These are phyloP conservation scores for Thunnus maccoyii DNA, from an alignment of 2,113 vertebrate genomes.

Conservation along the genomic window DNA sequence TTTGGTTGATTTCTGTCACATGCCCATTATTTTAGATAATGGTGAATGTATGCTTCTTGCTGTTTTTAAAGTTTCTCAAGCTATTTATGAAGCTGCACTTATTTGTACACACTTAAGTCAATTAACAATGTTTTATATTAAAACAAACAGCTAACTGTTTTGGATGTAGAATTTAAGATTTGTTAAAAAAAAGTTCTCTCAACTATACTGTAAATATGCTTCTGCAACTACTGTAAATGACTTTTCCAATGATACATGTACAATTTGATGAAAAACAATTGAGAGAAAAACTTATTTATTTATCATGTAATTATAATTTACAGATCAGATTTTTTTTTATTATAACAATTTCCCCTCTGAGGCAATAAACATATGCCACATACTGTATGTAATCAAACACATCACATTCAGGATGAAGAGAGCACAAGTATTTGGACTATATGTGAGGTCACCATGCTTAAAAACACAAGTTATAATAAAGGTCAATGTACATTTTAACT, in stretches of 20 bases:
- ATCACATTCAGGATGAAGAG: not conserved
- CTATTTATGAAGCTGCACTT: slow-evolving; percentile 59
- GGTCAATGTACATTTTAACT: slow-evolving; percentile 41
- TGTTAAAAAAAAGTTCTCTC: slow-evolving; percentile 5
- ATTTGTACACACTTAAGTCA: slow-evolving; percentile 31
- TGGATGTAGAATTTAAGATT: slow-evolving; percentile 46
- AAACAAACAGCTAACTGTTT: slow-evolving; percentile 75
- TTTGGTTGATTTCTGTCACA: not conserved
- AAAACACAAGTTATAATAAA: slow-evolving; percentile 25
- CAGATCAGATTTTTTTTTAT: slow-evolving; percentile 22
- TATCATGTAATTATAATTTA: slow-evolving; percentile 40
- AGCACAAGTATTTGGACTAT: not conserved
- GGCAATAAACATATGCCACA: not conserved
- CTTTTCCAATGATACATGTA: slow-evolving; percentile 22
- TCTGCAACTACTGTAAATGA: slow-evolving; percentile 27
- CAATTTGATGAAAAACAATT: slow-evolving; percentile 26
- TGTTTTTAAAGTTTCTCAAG: slow-evolving; percentile 17
- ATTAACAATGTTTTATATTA: slow-evolving; percentile 84
- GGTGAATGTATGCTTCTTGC: slow-evolving; percentile 15
- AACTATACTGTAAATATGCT: slow-evolving; percentile 45
- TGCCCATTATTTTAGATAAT: not conserved
- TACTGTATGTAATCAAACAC: not conserved
- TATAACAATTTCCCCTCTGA: not conserved
- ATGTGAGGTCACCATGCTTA: slow-evolving; percentile 8
- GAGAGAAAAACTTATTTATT: slow-evolving; percentile 67